Conservation (phyloP, 2,113 vertebrate species). For the Coregonus clupeaformis region DNA sequence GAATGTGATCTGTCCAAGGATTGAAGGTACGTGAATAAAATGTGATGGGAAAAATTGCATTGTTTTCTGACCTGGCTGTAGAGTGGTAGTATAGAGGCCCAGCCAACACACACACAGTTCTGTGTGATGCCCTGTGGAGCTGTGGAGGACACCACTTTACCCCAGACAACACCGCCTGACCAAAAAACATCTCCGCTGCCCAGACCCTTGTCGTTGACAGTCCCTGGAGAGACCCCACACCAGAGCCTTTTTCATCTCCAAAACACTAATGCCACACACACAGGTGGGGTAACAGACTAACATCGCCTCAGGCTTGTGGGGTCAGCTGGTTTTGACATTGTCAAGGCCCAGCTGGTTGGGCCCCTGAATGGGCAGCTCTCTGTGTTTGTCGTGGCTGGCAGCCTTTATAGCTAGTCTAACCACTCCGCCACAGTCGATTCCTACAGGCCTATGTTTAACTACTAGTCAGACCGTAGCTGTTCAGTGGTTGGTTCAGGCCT, state of each 20-base stretch:
- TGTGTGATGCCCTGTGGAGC: too few relatives aligned
- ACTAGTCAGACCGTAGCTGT: not conserved
- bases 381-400: not conserved
- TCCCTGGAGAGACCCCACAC: too few relatives aligned
- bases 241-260: too few relatives aligned
- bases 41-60: slow-evolving; percentile 3
- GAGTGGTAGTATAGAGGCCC: not conserved
- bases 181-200: too few relatives aligned
- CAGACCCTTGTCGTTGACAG: too few relatives aligned
- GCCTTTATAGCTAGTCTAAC: too few relatives aligned
- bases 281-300: slow-evolving; percentile 8
- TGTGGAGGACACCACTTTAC: too few relatives aligned
- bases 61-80: slow-evolving; percentile 1
- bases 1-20: slow-evolving; percentile 63
- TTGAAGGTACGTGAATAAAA: slow-evolving; percentile 64
- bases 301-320: slow-evolving; percentile 40
- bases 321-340: slow-evolving; percentile 48
- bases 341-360: slow-evolving; percentile 15
- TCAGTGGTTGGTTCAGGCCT: not conserved
- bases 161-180: not conserved
- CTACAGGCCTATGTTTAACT: not conserved
- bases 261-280: not conserved
- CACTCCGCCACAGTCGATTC: not conserved
- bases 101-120: too few relatives aligned
- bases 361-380: slow-evolving; percentile 33